Evolutionary conservation across 2,797 vertebrate genomes (phyloP).

Genomic region (Coregonus ussuriensis): DNA sequence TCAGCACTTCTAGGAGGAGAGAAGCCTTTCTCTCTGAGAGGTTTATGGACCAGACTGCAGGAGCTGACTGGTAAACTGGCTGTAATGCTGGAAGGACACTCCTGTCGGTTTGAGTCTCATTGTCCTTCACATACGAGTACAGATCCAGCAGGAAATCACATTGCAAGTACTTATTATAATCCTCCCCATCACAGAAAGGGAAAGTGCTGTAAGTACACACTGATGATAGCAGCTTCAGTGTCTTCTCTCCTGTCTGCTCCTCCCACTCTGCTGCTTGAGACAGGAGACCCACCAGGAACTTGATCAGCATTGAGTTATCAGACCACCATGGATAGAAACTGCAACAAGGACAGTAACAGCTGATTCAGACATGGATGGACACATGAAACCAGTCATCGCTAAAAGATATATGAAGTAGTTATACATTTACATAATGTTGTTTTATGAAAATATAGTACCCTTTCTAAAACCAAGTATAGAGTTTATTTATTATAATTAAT

Average conservation of each 20-base stretch:
- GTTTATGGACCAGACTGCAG: too few relatives aligned
- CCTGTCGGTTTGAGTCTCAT: too few relatives aligned
- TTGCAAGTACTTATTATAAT: background rate
- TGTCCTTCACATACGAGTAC: too few relatives aligned
- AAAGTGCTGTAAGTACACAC: conserved; percentile 23
- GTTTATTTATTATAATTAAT: too few relatives aligned
- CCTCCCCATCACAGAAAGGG: background rate
- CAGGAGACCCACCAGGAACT: conserved; percentile 10
- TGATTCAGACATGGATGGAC: background rate
- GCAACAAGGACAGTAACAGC: background rate
- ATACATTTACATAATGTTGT: background rate
- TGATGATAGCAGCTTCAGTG: conserved; percentile 2
- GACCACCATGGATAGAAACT: background rate
- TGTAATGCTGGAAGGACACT: too few relatives aligned
- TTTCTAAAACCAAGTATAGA: too few relatives aligned
- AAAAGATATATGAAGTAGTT: background rate
- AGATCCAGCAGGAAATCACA: conserved; percentile 8
- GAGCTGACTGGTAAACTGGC: too few relatives aligned
- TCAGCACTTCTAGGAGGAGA: too few relatives aligned
- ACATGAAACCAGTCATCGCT: background rate
- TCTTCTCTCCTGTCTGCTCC: conserved; percentile 1
- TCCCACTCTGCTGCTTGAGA: conserved; percentile 13
- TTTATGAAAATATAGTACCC: background rate
- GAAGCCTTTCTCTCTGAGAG: too few relatives aligned
- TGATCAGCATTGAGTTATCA: background rate